These are phyloP conservation scores for Copsychus sechellarum DNA, from an alignment of 2,113 vertebrate species.

Conservation along the genomic window DNA sequence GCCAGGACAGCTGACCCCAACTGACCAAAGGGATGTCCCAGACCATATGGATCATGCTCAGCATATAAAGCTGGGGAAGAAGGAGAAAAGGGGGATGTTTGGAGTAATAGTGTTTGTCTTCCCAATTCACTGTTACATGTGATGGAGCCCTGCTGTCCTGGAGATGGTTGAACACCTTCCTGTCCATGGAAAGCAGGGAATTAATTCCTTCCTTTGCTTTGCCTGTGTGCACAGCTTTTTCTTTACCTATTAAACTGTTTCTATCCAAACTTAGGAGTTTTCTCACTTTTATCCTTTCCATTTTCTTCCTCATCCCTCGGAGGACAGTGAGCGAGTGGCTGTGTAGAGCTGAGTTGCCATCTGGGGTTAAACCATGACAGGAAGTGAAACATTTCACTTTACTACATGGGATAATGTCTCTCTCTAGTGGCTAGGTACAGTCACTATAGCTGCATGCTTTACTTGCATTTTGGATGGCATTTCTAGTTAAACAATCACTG, in stretches of 20 bases:
- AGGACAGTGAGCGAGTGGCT: not conserved
- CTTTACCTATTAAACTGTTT: not conserved
- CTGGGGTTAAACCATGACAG: not conserved
- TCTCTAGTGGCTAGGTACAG: constrained; percentile 68
- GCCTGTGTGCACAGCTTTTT: not conserved
- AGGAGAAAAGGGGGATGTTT: not conserved
- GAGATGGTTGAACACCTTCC: not conserved
- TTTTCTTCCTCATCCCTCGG: not conserved
- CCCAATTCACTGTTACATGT: not conserved
- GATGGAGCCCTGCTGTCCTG: not conserved
- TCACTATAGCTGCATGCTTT: constrained; percentile 26
- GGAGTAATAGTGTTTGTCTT: not conserved
- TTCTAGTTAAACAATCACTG: not conserved
- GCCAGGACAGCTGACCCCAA: not conserved
- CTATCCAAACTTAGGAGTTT: not conserved
- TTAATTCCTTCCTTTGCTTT: not conserved
- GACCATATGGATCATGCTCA: not conserved
- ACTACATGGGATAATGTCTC: constrained; percentile 61
- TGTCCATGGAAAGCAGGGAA: not conserved
- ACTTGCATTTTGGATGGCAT: not conserved
- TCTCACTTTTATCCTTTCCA: not conserved
- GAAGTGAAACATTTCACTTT: constrained; percentile 7
- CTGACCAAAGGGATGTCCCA: not conserved
- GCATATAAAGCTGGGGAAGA: not conserved
- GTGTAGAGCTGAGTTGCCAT: not conserved